A percentile compares a stretch with the other conserved stretches of the same genome.
phyloP scores from a whole-genome alignment of 2,888 invertebrate genomes.

The Baccha elongata region DNA sequence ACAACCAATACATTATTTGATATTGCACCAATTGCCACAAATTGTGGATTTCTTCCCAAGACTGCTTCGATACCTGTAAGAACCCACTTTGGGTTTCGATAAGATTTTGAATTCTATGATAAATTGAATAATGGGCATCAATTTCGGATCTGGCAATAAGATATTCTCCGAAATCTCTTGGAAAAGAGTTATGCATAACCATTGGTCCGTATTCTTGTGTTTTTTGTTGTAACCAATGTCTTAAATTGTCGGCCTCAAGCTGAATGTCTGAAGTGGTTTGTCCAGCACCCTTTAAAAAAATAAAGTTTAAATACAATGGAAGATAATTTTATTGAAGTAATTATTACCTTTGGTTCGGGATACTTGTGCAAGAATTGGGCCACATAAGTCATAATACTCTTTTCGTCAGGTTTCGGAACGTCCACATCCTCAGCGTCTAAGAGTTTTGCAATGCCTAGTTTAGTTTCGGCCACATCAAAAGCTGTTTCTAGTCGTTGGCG shows the following conservation, averaged over 20 bases:
- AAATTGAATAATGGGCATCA: conserved; percentile 88
- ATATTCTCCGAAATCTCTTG: conserved; percentile 92
- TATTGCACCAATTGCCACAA: conserved; percentile 92
- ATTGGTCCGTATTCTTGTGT: conserved; percentile 90
- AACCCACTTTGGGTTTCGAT: conserved; percentile 90
- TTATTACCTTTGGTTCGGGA: conserved; percentile 89
- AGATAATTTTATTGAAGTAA: not conserved
- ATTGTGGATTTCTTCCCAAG: conserved; percentile 92
- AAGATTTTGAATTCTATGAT: conserved; percentile 90
- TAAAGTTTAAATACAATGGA: not conserved
- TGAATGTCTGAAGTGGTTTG: conserved; percentile 91
- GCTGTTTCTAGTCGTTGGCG: conserved; percentile 94
- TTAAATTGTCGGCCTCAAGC: conserved; percentile 90
- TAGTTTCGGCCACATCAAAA: conserved; percentile 95
- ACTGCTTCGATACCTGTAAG: conserved; percentile 91
- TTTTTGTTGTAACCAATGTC: conserved; percentile 92
- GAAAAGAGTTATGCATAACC: conserved; percentile 89
- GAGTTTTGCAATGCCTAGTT: conserved; percentile 94
- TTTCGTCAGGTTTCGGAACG: conserved; percentile 97
- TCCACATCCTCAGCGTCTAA: conserved; percentile 98
- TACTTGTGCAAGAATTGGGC: conserved; percentile 98
- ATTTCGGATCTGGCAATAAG: conserved; percentile 89
- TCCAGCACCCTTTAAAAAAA: conserved; percentile 84
- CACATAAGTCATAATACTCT: conserved; percentile 99
- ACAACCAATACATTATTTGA: conserved; percentile 93